These are phyloP conservation scores for Macroglossus sobrinus DNA, from an alignment of 2,113 vertebrate genomes.

Conservation along the genomic window DNA sequence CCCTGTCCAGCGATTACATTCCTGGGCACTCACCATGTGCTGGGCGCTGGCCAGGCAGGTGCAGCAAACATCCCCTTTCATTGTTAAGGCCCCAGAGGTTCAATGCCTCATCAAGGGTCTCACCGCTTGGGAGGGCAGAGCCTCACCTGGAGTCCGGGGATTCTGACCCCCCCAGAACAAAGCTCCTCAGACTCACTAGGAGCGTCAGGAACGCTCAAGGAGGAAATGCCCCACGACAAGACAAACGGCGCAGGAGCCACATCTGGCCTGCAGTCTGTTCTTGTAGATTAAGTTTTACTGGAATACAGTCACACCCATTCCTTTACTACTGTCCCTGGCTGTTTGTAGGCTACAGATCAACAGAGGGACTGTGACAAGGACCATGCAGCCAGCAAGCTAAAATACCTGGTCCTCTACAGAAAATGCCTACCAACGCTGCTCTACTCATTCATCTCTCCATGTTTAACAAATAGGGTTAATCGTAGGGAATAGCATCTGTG, in stretches of 20 bases:
- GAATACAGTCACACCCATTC: neutral
- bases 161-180: neutral
- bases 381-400: accelerated
- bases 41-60: neutral
- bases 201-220: no score
- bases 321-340: neutral
- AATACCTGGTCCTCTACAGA: neutral
- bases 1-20: accelerated
- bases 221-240: no score
- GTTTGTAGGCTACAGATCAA: neutral
- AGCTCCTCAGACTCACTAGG: neutral
- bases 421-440: neutral
- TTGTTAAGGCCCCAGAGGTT: no score
- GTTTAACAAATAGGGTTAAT: neutral
- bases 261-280: neutral
- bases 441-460: neutral
- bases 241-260: neutral
- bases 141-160: neutral
- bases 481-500: neutral
- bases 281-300: conserved; percentile 5
- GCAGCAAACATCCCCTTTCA: neutral
- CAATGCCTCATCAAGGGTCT: neutral
- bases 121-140: neutral
- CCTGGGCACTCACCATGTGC: neutral
- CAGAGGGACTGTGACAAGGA: neutral